Evolutionary conservation across 1,140 invertebrate genomes (phyloP).

Genomic region (Halesus radiatus): DNA sequence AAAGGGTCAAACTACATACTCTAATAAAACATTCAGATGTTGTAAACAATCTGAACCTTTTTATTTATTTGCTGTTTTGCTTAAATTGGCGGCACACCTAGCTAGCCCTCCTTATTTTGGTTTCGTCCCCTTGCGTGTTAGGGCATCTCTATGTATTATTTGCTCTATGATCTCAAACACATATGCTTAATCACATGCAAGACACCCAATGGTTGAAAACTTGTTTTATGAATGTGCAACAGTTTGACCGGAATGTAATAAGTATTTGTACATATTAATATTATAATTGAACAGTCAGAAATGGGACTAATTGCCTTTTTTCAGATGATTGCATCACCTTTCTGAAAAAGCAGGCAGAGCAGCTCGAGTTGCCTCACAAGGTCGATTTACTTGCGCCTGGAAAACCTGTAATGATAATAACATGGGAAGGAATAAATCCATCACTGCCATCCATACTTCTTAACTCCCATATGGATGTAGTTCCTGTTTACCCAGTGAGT

Average conservation of each 20-base stretch:
- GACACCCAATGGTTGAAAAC: not conserved
- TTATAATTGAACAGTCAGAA: not conserved
- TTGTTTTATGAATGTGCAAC: not conserved
- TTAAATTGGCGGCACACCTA: too few relatives aligned
- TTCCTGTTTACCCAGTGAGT: constrained; percentile 87
- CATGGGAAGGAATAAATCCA: constrained; percentile 83
- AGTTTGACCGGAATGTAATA: not conserved
- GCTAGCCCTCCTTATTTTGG: too few relatives aligned
- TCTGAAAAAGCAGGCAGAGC: constrained; percentile 77
- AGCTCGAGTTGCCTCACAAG: constrained; percentile 75
- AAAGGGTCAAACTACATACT: too few relatives aligned
- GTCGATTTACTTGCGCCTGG: constrained; percentile 72
- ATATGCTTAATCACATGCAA: too few relatives aligned
- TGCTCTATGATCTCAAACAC: not conserved
- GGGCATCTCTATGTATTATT: too few relatives aligned
- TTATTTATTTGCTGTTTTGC: too few relatives aligned
- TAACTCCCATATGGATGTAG: constrained; percentile 96
- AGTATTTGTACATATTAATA: too few relatives aligned
- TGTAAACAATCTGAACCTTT: too few relatives aligned
- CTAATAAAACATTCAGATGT: too few relatives aligned
- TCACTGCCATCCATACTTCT: constrained; percentile 81
- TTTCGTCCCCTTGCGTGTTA: too few relatives aligned
- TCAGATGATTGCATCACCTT: constrained; percentile 81
- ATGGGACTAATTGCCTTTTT: constrained; percentile 42
- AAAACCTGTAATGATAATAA: constrained; percentile 87